Percentiles rank a stretch among this genome's conserved stretches.
phyloP scores from a whole-genome alignment of 1,140 invertebrate genomes.

The Calliopsis andreniformis region DNA sequence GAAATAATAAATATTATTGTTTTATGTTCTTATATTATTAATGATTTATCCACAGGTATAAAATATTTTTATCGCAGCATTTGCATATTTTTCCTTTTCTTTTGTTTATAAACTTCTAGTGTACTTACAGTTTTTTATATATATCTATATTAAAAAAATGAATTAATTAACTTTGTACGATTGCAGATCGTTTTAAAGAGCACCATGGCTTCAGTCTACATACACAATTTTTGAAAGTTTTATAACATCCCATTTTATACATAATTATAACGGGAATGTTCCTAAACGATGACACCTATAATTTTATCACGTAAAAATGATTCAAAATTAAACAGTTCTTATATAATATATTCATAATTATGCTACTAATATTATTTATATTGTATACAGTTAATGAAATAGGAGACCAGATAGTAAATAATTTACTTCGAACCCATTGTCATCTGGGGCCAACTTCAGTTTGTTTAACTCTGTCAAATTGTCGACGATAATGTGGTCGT shows the following conservation, averaged over 20 bases:
- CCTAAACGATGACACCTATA: constrained; percentile 71
- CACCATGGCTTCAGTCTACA: constrained; percentile 66
- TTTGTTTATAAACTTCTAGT: constrained; percentile 15
- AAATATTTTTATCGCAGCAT: constrained; percentile 39
- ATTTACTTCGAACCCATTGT: constrained; percentile 74
- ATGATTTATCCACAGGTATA: constrained; percentile 30
- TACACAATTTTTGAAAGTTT: constrained; percentile 52
- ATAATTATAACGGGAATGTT: constrained; percentile 68
- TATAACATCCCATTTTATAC: constrained; percentile 67
- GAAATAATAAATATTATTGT: constrained; percentile 19
- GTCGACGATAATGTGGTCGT: constrained; percentile 72
- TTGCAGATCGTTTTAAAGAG: constrained; percentile 61
- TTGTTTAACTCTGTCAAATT: constrained; percentile 75
- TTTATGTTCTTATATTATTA: not conserved
- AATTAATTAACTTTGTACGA: constrained; percentile 51
- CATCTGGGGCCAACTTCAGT: constrained; percentile 78
- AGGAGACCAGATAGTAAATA: constrained; percentile 57
- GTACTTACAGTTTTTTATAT: constrained; percentile 36
- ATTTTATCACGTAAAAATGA: constrained; percentile 59
- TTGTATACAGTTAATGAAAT: constrained; percentile 57
- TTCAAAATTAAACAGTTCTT: constrained; percentile 59
- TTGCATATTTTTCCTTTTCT: constrained; percentile 19
- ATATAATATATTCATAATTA: constrained; percentile 63
- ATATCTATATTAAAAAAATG: constrained; percentile 17
- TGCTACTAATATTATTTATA: constrained; percentile 61